Base-by-base conservation (phyloP, 2,888 invertebrate species). In the Caenorhabditis virilis region DNA sequence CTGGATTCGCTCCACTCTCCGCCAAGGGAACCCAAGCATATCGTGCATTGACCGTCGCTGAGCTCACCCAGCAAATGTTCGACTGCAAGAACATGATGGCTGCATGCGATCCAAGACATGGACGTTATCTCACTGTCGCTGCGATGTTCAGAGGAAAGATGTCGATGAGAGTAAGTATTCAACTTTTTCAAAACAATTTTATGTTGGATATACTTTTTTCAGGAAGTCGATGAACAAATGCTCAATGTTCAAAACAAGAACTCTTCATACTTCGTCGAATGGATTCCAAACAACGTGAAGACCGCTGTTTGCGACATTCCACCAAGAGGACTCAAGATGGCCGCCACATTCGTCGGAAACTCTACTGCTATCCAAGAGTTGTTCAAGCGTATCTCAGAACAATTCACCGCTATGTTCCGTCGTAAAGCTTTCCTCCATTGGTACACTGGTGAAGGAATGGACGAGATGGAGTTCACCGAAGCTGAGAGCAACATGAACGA, bases 401-500 rank as follows among this genome's bases (percentile, higher is more conserved):
- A 91, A 85, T 92, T 91, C 85, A 89, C 90, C 25, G 91, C 91
- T 82, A 92, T 94, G 93, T 93, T 93, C 88, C 88, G 92, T 77
- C 89, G 93, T 79, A 93, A 92, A 86, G 93, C 93, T 84, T 93
- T 93, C 89, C 88, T 93, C 85, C 93, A 93, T 88, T 93, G 93
- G 93, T 94, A 93, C 87, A 93, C 92, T 22, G 93, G 93, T 53
- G 93, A 94, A 86, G 94, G 94, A 63, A 94, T 94, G 93, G 93
- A 93, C 86, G 93, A 93, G 86, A 91, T 93, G 91, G 94, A 94
- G 86, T 93, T 94, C 87, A 92, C 91, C 55, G 93, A 95, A 84
- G 94, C 94, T 1, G 93, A 94, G 86, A 91, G 91, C 82, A 94
- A 94, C 88, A 91, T 95, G 88, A 92, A 86, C 90, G 87, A 88